These are phyloP conservation scores for Uropetala carovei DNA, from an alignment of 2,888 invertebrate species.

Conservation along the genomic window DNA sequence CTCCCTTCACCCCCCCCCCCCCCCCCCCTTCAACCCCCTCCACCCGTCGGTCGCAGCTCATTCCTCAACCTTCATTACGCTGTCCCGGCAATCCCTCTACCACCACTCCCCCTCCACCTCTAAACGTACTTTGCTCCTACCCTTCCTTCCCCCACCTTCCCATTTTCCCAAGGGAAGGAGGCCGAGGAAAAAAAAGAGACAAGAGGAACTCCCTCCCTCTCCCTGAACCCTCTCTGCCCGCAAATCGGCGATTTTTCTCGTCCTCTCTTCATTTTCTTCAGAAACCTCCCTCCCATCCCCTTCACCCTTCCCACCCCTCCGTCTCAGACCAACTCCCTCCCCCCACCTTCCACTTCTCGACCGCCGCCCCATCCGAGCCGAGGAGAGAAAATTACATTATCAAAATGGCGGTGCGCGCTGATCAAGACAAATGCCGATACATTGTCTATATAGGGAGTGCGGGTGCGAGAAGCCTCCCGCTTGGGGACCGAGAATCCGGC, in stretches of 20 bases:
- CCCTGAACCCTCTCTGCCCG: conserved; percentile 41
- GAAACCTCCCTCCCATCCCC: background rate
- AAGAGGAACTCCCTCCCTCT: conserved; percentile 63
- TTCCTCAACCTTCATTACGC: conserved; percentile 64
- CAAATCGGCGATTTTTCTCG: conserved; percentile 67
- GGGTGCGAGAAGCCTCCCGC: conserved; percentile 75
- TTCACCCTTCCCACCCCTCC: conserved; percentile 19
- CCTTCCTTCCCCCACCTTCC: conserved; percentile 68
- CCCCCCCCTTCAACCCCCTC: background rate
- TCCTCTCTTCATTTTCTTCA: conserved; percentile 36
- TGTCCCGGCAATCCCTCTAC: conserved; percentile 53
- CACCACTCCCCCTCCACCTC: background rate
- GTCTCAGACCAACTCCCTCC: conserved; percentile 1
- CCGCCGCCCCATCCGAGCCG: conserved; percentile 53
- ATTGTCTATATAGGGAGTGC: conserved; percentile 73
- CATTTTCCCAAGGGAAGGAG: conserved; percentile 69
- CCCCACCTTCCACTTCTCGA: background rate
- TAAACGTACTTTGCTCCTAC: conserved; percentile 41
- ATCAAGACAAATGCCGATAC: conserved; percentile 75
- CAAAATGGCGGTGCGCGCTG: conserved; percentile 70
- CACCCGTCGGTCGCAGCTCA: conserved; percentile 44
- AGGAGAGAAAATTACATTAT: conserved; percentile 69
- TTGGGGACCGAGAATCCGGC: conserved; percentile 69
- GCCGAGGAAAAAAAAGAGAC: background rate
- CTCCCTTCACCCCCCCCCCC: background rate